Evolutionary conservation across 35 echinoderm and acorn worm species (phyloP).

Genomic region (Patiria miniata): DNA sequence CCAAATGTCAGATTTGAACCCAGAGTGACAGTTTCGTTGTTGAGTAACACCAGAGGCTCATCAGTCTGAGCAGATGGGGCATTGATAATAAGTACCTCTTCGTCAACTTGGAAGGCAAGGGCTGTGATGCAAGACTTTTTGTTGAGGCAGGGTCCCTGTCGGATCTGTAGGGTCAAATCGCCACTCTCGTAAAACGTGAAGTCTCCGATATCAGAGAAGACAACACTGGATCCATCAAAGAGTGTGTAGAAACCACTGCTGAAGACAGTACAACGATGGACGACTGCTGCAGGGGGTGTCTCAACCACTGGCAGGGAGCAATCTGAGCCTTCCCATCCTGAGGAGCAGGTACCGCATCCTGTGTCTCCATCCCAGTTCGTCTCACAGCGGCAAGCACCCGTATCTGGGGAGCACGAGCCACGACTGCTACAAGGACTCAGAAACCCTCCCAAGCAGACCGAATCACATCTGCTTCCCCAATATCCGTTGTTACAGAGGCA

Average conservation of each 20-base stretch:
- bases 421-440: slow-evolving; percentile 61
- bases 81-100: slow-evolving; percentile 45
- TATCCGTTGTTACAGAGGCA: slow-evolving; percentile 66
- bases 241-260: slow-evolving; percentile 73
- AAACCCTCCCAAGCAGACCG: slow-evolving; percentile 59
- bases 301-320: slow-evolving; percentile 61
- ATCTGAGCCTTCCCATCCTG: slow-evolving; percentile 74
- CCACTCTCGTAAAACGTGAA: slow-evolving; percentile 54
- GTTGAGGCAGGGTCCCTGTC: slow-evolving; percentile 68
- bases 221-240: slow-evolving; percentile 79
- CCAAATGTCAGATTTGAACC: slow-evolving; percentile 35
- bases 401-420: slow-evolving; percentile 48
- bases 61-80: slow-evolving; percentile 34
- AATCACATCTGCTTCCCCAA: slow-evolving; percentile 70
- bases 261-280: slow-evolving; percentile 52
- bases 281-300: neutral
- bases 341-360: slow-evolving; percentile 48
- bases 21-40: slow-evolving; percentile 43
- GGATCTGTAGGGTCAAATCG: slow-evolving; percentile 59
- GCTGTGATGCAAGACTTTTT: slow-evolving; percentile 63
- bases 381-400: slow-evolving; percentile 69
- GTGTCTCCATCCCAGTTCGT: slow-evolving; percentile 62
- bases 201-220: slow-evolving; percentile 67
- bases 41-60: slow-evolving; percentile 62
- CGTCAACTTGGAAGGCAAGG: slow-evolving; percentile 37